Evolutionary conservation across 2,888 invertebrate species (phyloP).

Genomic region (Ferdinandea cuprea): DNA sequence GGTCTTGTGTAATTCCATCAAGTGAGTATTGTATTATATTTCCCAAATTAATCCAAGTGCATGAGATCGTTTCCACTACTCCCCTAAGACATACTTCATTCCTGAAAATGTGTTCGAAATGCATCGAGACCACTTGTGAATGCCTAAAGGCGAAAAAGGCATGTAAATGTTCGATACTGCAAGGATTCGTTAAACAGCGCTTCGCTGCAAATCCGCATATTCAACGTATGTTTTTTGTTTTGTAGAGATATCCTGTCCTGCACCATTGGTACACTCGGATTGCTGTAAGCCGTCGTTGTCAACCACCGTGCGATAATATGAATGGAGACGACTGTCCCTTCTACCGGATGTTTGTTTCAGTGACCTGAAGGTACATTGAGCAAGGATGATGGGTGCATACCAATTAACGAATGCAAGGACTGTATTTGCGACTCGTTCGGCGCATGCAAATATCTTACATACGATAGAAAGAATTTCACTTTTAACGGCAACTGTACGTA

Average conservation of each 20-base stretch:
- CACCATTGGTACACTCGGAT: slow-evolving; percentile 90
- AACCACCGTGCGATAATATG: slow-evolving; percentile 88
- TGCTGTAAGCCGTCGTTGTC: slow-evolving; percentile 92
- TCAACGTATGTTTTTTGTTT: slow-evolving; percentile 80
- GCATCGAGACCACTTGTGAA: slow-evolving; percentile 90
- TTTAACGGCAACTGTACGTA: slow-evolving; percentile 94
- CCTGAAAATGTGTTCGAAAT: slow-evolving; percentile 87
- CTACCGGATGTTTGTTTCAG: slow-evolving; percentile 89
- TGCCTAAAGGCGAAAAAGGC: slow-evolving; percentile 86
- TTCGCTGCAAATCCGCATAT: slow-evolving; percentile 86
- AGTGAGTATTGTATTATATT: slow-evolving; percentile 84
- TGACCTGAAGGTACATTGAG: slow-evolving; percentile 90
- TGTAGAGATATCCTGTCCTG: slow-evolving; percentile 56
- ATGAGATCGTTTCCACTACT: neutral
- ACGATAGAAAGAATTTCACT: slow-evolving; percentile 91
- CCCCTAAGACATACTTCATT: slow-evolving; percentile 86
- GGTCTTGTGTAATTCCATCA: slow-evolving; percentile 88
- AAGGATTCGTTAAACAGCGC: slow-evolving; percentile 90
- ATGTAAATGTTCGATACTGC: slow-evolving; percentile 89
- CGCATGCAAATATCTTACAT: slow-evolving; percentile 91
- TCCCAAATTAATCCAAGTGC: neutral
- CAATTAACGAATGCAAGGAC: slow-evolving; percentile 89
- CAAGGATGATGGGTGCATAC: slow-evolving; percentile 87
- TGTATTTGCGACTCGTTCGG: slow-evolving; percentile 91
- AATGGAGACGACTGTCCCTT: slow-evolving; percentile 86